These are phyloP conservation scores for Coptodon rendalli DNA, from an alignment of 2,113 vertebrate genomes.

Conservation along the genomic window DNA sequence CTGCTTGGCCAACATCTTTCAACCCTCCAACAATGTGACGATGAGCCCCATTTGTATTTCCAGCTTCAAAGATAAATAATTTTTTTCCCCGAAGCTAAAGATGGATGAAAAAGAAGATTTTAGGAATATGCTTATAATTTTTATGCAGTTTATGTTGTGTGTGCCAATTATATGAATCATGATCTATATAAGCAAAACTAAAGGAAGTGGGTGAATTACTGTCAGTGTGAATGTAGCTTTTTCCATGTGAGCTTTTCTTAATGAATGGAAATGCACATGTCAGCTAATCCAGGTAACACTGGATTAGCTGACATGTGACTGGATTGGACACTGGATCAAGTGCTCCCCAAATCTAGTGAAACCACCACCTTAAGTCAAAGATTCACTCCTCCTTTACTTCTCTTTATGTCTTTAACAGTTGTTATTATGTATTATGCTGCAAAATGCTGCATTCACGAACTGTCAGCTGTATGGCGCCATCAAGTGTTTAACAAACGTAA, in stretches of 20 bases:
- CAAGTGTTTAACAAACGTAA: neutral
- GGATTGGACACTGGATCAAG: neutral
- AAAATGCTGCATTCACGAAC: neutral
- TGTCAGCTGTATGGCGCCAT: neutral
- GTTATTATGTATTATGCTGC: neutral
- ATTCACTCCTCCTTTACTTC: neutral
- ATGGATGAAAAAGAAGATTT: neutral
- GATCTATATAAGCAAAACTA: neutral
- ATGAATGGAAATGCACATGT: neutral
- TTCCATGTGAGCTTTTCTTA: neutral
- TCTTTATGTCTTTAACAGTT: neutral
- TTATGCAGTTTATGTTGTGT: neutral
- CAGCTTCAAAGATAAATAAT: neutral
- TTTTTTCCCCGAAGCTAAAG: fast-evolving
- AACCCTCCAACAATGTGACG: fast-evolving
- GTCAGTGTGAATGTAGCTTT: neutral
- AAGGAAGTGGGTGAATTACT: neutral
- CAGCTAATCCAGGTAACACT: neutral
- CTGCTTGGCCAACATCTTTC: fast-evolving
- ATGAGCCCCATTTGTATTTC: neutral
- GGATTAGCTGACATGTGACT: neutral
- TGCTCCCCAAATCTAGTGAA: neutral
- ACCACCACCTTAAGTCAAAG: neutral
- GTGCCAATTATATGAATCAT: neutral
- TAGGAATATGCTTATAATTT: neutral